Evolutionary conservation across 2,888 invertebrate genomes (phyloP), one percentile per base, ranked within the genome.

Genomic region (Hirtodrosophila histrioides): DNA sequence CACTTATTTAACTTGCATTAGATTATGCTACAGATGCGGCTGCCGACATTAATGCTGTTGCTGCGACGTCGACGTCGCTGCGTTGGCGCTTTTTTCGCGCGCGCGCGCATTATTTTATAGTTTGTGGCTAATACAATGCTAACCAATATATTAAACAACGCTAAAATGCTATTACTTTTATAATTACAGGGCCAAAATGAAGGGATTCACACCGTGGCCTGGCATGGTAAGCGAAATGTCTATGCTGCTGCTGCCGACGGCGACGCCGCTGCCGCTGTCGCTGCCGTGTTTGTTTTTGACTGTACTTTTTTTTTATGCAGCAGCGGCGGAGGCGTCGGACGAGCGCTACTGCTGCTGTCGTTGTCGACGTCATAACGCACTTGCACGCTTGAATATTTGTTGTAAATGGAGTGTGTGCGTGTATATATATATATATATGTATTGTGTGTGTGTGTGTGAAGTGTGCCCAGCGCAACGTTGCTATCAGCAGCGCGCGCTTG

Each of bases 201-300:
- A 97, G 94, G 97, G 97, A 85, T 98, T 97, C 93, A 96, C 97
- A 80, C 97, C 97, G 75, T 98, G 98, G 98, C 98, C 98, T 73
- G 98, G 97, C 92, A 96, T 97, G 95, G 98, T 98, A 94, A 96
- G 96, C 95, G 39, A 63, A 54, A 55, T 65, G 56, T 80, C 49
- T 69, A 62, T 69, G 58, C 41, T 46, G 60, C 56, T 60, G 51
- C 40, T n/a, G n/a, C n/a, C n/a, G n/a, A n/a, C n/a, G n/a, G n/a
- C 45, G 58, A 45, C 58, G 51, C 43, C 55, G 55, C 78, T 90
- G 43, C 35, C 71, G 50, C 83, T 60, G 69, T 56, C 53, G 53
- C 61, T 68, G 74, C 78, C 84, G 86, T 87, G 88, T 87, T 83
- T 83, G 88, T 82, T 83, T 88, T 84, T 51, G 84, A 84, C 84